A percentile compares a stretch with the other conserved stretches of the same genome.
Evolutionary conservation across 2,113 vertebrate genomes (phyloP).

Genomic region (Perognathus longimembris): DNA sequence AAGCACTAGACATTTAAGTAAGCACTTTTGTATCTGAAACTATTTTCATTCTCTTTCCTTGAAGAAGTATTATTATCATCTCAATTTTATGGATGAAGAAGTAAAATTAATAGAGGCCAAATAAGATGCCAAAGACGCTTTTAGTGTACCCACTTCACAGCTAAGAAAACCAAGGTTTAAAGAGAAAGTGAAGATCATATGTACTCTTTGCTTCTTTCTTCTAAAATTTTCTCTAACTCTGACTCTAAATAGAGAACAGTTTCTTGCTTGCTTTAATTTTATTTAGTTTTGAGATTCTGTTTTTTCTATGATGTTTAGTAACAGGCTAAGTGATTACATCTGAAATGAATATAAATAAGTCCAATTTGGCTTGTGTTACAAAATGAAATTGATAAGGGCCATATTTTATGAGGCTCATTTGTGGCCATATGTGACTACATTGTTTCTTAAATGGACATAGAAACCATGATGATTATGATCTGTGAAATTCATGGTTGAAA

Average conservation of each 20-base stretch:
- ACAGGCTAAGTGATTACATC: conserved; percentile 63
- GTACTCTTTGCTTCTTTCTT: background rate
- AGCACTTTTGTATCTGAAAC: conserved; percentile 8
- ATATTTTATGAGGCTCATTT: conserved; percentile 53
- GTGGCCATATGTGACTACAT: conserved; percentile 74
- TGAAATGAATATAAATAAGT: conserved; percentile 75
- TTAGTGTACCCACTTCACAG: background rate
- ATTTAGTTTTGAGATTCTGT: conserved; percentile 54
- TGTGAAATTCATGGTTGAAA: conserved; percentile 80
- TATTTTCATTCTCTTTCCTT: conserved; percentile 13
- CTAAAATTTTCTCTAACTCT: background rate
- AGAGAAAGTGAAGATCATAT: background rate
- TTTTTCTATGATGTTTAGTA: conserved; percentile 61
- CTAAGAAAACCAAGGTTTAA: conserved; percentile 31
- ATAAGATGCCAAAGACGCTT: background rate
- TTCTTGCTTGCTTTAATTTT: conserved; percentile 47
- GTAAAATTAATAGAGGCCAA: conserved; percentile 15
- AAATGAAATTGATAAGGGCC: conserved; percentile 70
- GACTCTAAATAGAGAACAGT: background rate
- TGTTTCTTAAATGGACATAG: conserved; percentile 74
- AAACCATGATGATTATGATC: conserved; percentile 68
- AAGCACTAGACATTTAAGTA: background rate
- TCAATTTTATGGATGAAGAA: background rate
- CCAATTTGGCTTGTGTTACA: conserved; percentile 58
- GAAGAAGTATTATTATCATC: conserved; percentile 22